phyloP scores from a whole-genome alignment of 2,113 vertebrate genomes.

The Chelonoidis abingdonii region DNA sequence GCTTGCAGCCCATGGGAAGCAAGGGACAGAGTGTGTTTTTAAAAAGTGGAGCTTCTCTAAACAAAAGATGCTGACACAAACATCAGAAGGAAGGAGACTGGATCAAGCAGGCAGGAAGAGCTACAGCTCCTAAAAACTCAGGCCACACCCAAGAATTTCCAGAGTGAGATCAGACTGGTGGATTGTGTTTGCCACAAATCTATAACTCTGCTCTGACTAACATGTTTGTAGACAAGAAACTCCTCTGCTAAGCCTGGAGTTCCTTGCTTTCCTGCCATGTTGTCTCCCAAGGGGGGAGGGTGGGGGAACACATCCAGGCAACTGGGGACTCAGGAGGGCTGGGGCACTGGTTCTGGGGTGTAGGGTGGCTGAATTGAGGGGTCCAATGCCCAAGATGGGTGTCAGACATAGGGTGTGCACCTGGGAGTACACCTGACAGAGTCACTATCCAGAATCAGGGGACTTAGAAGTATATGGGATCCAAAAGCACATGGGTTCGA shows the following conservation, averaged over 20 bases:
- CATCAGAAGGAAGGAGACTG: background rate
- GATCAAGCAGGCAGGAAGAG: background rate
- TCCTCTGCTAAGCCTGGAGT: background rate
- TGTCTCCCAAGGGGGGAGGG: accelerated
- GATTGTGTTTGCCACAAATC: background rate
- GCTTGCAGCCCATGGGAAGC: background rate
- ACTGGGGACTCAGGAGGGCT: background rate
- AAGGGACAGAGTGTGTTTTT: background rate
- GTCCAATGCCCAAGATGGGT: background rate
- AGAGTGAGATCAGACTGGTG: background rate
- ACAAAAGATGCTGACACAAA: background rate
- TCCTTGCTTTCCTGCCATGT: background rate
- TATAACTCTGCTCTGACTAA: background rate
- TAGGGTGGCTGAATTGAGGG: background rate
- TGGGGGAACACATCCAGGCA: background rate
- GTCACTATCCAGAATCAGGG: too few species aligned
- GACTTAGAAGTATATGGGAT: too few species aligned
- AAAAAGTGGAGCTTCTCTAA: background rate
- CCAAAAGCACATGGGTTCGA: too few species aligned
- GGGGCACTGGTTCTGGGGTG: background rate
- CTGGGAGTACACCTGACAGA: too few species aligned
- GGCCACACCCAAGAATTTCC: background rate
- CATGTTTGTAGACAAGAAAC: background rate
- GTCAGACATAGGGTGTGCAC: background rate
- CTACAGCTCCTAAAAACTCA: background rate